These are phyloP conservation scores for Drosophila kohkoa DNA, from an alignment of 1,140 invertebrate genomes.

Conservation along the genomic window DNA sequence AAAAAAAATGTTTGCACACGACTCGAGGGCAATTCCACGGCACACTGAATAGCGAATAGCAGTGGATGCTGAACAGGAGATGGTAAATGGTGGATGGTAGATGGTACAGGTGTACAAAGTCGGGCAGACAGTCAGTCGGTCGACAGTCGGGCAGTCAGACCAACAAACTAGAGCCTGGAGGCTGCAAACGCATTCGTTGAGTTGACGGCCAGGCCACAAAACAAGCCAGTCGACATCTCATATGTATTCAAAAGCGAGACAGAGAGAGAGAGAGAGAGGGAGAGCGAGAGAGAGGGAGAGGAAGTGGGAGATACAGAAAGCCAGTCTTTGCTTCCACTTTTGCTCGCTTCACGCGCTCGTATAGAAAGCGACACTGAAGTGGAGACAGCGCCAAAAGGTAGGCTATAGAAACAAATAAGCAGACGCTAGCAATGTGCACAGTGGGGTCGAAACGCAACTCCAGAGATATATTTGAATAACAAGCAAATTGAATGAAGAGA, in stretches of 20 bases:
- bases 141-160: background rate
- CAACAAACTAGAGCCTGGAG: conserved; percentile 2
- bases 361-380: conserved; percentile 1
- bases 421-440: background rate
- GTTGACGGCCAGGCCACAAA: conserved; percentile 3
- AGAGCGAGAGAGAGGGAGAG: background rate
- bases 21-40: conserved; percentile 4
- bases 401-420: background rate
- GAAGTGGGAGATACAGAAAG: background rate
- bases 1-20: conserved; percentile 42
- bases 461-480: too few species aligned
- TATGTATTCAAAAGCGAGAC: background rate
- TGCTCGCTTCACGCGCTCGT: background rate
- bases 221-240: conserved; percentile 1
- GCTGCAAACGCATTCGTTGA: conserved; percentile 10
- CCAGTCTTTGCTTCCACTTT: background rate
- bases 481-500: too few species aligned
- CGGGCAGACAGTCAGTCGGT: background rate
- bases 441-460: too few species aligned
- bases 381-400: conserved; percentile 5
- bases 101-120: conserved; percentile 22
- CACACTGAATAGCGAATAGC: too few species aligned
- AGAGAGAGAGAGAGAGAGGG: background rate
- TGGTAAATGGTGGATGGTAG: background rate
- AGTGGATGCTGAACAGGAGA: background rate